Evolutionary conservation across 2,113 vertebrate species (phyloP).

Genomic region (Leptobrachium leishanense): DNA sequence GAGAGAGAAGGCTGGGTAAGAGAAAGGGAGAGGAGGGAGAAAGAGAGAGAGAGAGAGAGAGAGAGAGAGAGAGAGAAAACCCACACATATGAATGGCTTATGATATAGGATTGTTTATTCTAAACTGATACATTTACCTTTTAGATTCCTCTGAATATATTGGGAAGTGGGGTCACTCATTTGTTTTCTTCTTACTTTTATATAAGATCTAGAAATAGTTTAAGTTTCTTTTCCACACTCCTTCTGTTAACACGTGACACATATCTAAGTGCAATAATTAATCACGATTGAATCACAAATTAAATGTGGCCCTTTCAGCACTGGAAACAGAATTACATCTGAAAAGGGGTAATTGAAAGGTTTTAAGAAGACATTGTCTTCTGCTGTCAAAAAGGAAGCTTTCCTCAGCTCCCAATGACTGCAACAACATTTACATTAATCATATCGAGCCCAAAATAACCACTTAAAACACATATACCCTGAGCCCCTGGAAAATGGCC

Average conservation of each 20-base stretch:
- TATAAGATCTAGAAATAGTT: no score
- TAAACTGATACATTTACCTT: no score
- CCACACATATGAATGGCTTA: no score
- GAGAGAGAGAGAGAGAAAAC: neutral
- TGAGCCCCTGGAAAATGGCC: neutral
- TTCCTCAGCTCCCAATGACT: neutral
- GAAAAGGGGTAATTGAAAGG: neutral
- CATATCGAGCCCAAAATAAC: no score
- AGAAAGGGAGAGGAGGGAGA: neutral
- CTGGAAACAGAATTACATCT: slow-evolving; percentile 4
- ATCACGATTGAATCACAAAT: slow-evolving; percentile 15
- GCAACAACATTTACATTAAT: no score
- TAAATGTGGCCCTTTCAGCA: slow-evolving; percentile 21
- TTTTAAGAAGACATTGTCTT: neutral
- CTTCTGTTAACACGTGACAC: no score
- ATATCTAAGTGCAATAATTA: neutral
- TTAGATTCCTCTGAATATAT: neutral
- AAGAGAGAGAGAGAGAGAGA: slow-evolving; percentile 28
- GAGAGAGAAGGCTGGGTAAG: neutral
- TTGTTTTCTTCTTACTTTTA: no score
- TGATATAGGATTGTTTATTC: no score
- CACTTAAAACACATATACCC: no score
- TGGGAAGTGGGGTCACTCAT: neutral
- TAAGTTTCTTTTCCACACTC: no score
- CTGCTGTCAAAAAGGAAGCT: neutral